Conservation (phyloP, 2,113 vertebrate genomes). For the Dasyprocta punctata region DNA sequence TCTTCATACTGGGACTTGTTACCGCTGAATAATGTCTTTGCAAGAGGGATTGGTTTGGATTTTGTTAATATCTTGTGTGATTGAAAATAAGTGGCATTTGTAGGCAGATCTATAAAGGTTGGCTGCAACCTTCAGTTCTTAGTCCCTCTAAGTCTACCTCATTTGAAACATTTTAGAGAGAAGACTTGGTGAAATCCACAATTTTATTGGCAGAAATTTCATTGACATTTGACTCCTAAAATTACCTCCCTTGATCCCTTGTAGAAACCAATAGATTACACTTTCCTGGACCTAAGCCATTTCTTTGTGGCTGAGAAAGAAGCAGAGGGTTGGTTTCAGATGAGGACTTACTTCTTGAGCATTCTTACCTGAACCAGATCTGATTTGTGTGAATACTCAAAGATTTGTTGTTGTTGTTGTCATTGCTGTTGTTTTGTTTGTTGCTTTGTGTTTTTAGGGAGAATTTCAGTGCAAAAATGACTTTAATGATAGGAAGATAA, state of each 20-base stretch:
- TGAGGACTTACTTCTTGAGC: not conserved
- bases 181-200: constrained; percentile 9
- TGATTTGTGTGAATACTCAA: not conserved
- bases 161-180: constrained; percentile 71
- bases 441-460: not conserved
- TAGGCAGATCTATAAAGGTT: constrained; percentile 39
- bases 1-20: constrained; percentile 83
- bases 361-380: not conserved
- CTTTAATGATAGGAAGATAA: constrained; percentile 73
- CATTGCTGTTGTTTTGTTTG: not conserved
- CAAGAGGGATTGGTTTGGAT: constrained; percentile 69
- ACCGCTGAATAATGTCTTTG: constrained; percentile 81
- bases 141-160: constrained; percentile 69
- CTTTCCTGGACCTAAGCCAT: not conserved
- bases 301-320: not conserved
- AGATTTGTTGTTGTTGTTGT: not conserved
- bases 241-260: not conserved
- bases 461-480: constrained; percentile 6
- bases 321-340: not conserved
- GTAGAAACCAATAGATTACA: not conserved
- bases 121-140: constrained; percentile 8
- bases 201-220: not conserved
- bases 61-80: constrained; percentile 77
- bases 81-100: constrained; percentile 52
- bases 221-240: not conserved